Base-by-base conservation (phyloP, 2,888 invertebrate species). In the Cryptocephalus primarius region DNA sequence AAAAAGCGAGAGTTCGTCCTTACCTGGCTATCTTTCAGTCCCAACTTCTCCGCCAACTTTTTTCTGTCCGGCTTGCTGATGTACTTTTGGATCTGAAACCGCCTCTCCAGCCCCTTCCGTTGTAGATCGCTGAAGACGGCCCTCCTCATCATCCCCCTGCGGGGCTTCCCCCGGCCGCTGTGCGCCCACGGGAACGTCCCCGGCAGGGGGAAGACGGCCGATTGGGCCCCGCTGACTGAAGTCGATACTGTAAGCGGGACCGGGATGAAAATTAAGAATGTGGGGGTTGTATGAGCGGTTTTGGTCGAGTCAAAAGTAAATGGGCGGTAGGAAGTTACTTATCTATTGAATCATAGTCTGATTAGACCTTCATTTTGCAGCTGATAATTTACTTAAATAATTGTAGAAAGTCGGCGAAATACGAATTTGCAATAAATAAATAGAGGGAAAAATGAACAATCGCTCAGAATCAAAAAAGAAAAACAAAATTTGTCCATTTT, bases 61-160 rank as follows among this genome's bases (percentile, higher is more conserved):
- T 95, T 96, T 69, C 97, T 78, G 70, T 97, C 97, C 0, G 96
- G 96, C 69, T 97, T 97, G 65, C 93, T 94, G 69, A 97, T 97
- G 74, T 97, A 97, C 71, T 96, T 96, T 72, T 96, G 96, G 44
- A 92, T 83, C 69, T 93, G 92, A 74, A 97, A 97, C 65, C 93
- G 76, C 64, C 93, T 88, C 73, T 97, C 97, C 55, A 97, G 75
- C 0, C 96, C 96, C 59, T 94, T 93, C 40, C 97, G 76, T 66
- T 97, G 97, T 0, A 90, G 82, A 67, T 97, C 96, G 69, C 69
- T 64, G 78, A 97, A 97, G 38, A 97, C 97, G 0, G 97, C 96
- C 36, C 97, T 75, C 38, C 96, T 75, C 86, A 96, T 89, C 95
- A 96, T 96, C 1, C 95, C 95, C 8, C 95, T 77, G 1, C 96